Percentiles rank a stretch among this genome's conserved stretches.
These are phyloP conservation scores for Andricus curvator DNA, from an alignment of 2,888 invertebrate genomes.

Conservation along the genomic window DNA sequence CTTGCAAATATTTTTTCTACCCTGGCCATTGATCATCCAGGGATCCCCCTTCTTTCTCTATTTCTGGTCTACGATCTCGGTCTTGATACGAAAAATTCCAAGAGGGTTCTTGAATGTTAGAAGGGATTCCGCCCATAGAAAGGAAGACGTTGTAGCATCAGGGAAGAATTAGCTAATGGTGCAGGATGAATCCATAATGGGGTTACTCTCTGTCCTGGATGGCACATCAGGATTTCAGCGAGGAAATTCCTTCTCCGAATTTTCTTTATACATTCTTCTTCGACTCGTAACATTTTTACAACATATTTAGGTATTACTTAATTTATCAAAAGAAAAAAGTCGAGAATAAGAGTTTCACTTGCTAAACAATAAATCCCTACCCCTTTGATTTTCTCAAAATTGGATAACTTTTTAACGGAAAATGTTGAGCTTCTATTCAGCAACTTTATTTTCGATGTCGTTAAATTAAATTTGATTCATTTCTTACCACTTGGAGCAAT, in stretches of 20 bases:
- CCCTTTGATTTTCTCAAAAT: no score
- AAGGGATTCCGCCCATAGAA: constrained; percentile 54
- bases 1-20: constrained; percentile 41
- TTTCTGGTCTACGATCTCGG: constrained; percentile 36
- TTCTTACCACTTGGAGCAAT: neutral
- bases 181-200: constrained; percentile 78
- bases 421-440: no score
- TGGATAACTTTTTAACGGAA: no score
- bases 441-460: no score
- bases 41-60: constrained; percentile 28
- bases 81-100: constrained; percentile 34
- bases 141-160: constrained; percentile 68
- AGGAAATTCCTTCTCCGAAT: neutral
- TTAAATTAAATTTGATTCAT: neutral
- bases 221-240: constrained; percentile 67
- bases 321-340: no score
- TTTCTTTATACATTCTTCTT: neutral
- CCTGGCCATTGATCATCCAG: constrained; percentile 35
- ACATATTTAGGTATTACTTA: neutral
- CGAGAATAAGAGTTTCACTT: no score
- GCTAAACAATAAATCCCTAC: neutral
- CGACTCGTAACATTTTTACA: neutral
- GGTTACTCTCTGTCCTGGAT: constrained; percentile 74
- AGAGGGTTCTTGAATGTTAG: constrained; percentile 37
- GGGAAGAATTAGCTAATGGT: constrained; percentile 77